Evolutionary conservation across 30 jellyfish, hydroid and myxozoan species (phyloP).

Genomic region (Aurelia sp.): DNA sequence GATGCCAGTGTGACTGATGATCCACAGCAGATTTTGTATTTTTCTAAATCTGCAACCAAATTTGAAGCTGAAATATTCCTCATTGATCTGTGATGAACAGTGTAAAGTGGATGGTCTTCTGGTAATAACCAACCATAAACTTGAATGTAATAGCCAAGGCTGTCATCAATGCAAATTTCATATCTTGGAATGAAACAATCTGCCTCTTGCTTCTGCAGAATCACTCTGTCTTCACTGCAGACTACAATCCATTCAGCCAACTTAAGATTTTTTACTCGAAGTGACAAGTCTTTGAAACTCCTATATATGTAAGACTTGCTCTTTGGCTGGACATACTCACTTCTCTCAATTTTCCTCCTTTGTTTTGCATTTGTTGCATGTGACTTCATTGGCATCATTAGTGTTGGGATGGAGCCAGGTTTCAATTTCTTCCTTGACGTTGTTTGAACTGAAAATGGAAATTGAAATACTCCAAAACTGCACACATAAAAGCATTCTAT

Average conservation of each 20-base stretch:
- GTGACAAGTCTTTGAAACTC: background rate
- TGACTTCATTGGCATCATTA: conserved; percentile 18
- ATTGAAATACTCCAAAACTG: conserved; percentile 9
- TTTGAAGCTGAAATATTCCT: conserved; percentile 29
- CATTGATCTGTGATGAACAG: conserved; percentile 25
- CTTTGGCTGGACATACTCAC: background rate
- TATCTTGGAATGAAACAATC: conserved; percentile 1
- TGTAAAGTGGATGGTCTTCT: conserved; percentile 40
- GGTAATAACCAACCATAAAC: conserved; percentile 59
- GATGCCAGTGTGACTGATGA: background rate
- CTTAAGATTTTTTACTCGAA: too few species aligned
- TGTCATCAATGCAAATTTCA: conserved; percentile 40
- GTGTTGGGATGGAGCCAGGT: conserved; percentile 20
- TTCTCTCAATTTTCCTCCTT: conserved; percentile 6
- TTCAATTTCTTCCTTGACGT: conserved; percentile 1
- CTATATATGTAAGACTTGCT: too few species aligned
- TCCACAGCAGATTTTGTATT: conserved; percentile 28
- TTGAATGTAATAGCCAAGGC: conserved; percentile 28
- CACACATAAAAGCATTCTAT: background rate
- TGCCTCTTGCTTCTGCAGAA: conserved; percentile 25
- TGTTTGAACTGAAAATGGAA: background rate
- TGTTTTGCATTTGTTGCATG: background rate
- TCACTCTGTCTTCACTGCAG: conserved; percentile 22
- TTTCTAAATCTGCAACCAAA: conserved; percentile 10
- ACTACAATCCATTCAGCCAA: too few species aligned